Conservation (phyloP, 2,113 vertebrate genomes). For the Corythornis cristatus region DNA sequence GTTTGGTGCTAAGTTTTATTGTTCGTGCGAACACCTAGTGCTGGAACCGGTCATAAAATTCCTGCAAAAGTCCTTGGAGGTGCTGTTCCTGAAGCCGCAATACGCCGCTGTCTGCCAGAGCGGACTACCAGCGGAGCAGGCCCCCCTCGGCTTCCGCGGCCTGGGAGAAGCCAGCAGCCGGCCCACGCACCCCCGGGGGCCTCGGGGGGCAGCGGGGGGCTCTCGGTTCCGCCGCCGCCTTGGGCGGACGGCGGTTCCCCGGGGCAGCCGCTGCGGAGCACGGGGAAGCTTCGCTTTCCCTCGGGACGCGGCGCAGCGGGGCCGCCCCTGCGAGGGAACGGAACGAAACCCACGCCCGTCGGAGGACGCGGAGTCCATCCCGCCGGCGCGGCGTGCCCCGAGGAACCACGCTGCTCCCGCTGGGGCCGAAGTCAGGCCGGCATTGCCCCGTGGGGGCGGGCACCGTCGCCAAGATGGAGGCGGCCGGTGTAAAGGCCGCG, state of each 20-base stretch:
- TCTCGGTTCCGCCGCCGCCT: neutral
- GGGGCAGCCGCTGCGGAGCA: neutral
- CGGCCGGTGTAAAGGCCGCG: neutral
- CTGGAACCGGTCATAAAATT: neutral
- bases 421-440: neutral
- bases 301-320: neutral
- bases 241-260: neutral
- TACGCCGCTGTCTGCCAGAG: fast-evolving
- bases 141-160: neutral
- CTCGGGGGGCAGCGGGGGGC: too few species aligned
- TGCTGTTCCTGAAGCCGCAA: too few species aligned
- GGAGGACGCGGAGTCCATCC: too few species aligned
- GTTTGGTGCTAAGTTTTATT: fast-evolving
- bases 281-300: neutral
- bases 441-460: neutral
- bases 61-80: neutral
- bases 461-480: neutral
- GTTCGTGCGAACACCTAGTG: neutral
- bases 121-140: fast-evolving
- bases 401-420: neutral
- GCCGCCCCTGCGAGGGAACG: neutral
- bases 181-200: neutral
- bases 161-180: neutral
- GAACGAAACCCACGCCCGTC: neutral
- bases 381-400: neutral